Percentiles rank a stretch among this genome's conserved stretches.
Conservation (phyloP, 2,888 invertebrate genomes). For the Noctua janthina region DNA sequence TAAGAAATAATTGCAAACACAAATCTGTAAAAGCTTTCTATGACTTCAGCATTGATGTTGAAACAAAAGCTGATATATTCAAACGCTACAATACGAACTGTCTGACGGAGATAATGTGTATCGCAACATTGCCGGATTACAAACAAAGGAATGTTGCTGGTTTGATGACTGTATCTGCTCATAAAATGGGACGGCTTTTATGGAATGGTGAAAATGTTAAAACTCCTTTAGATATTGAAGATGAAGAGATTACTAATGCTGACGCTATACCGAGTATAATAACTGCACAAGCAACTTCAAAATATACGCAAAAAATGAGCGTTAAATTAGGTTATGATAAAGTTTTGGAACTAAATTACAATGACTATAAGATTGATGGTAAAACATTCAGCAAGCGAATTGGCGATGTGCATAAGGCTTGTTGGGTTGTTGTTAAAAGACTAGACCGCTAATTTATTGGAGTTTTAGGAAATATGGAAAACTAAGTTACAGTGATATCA, state of each 20-base stretch:
- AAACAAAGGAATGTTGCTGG: conserved; percentile 15
- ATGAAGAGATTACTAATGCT: conserved; percentile 12
- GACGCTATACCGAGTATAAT: conserved; percentile 18
- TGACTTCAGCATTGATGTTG: conserved; percentile 23
- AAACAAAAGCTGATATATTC: conserved; percentile 14
- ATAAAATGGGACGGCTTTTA: conserved; percentile 4
- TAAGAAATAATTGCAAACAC: conserved; percentile 11
- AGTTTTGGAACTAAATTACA: conserved; percentile 30
- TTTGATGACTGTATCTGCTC: background rate
- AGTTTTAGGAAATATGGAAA: background rate
- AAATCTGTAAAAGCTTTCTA: conserved; percentile 15
- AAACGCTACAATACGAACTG: conserved; percentile 22
- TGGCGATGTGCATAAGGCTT: conserved; percentile 12
- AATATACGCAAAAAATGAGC: background rate
- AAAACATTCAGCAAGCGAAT: conserved; percentile 6
- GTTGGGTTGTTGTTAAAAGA: conserved; percentile 13
- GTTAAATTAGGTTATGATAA: conserved; percentile 16
- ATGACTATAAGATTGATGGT: conserved; percentile 11
- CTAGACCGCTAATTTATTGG: background rate
- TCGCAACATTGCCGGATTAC: conserved; percentile 17
- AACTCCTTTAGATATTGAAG: conserved; percentile 7
- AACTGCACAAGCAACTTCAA: conserved; percentile 5
- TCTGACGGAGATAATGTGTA: conserved; percentile 9
- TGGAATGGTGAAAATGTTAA: conserved; percentile 23
- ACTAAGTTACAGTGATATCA: background rate